Evolutionary conservation across 1,140 invertebrate genomes (phyloP).

Genomic region (Drosophila teissieri): DNA sequence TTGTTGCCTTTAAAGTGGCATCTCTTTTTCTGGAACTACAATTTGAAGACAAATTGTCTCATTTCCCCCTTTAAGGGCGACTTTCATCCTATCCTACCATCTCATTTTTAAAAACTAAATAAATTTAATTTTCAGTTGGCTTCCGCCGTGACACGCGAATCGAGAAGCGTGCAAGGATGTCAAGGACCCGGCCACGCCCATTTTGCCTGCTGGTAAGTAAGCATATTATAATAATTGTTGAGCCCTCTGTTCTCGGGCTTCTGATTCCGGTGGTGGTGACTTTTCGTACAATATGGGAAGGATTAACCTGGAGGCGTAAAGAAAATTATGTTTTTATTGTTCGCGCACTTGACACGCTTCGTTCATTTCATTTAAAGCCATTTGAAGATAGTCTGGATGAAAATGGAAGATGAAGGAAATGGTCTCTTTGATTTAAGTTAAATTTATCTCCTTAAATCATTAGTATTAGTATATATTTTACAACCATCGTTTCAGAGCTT

Average conservation of each 20-base stretch:
- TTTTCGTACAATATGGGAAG: slow-evolving; percentile 9
- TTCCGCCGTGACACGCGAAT: slow-evolving; percentile 55
- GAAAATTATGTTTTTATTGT: slow-evolving; percentile 57
- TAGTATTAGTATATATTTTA: too few relatives aligned
- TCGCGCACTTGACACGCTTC: slow-evolving; percentile 28
- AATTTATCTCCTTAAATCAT: too few relatives aligned
- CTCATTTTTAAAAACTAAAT: slow-evolving; percentile 46
- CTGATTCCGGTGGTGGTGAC: slow-evolving; percentile 6
- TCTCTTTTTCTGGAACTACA: not conserved
- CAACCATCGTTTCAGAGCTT: too few relatives aligned
- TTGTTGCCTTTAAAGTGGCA: too few relatives aligned
- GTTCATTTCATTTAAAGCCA: slow-evolving; percentile 19
- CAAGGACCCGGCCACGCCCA: slow-evolving; percentile 40
- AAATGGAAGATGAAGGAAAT: not conserved
- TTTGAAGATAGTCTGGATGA: not conserved
- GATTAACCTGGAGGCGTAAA: slow-evolving; percentile 26
- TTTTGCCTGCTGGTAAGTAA: slow-evolving; percentile 30
- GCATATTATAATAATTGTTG: slow-evolving; percentile 61
- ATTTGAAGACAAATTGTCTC: not conserved
- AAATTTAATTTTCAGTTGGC: slow-evolving; percentile 61
- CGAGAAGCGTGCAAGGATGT: not conserved
- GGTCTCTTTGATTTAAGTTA: too few relatives aligned
- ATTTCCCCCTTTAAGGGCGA: not conserved
- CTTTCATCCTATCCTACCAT: not conserved
- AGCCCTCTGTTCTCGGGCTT: slow-evolving; percentile 1